Evolutionary conservation across 2,797 vertebrate species (phyloP), one percentile per base, ranked within the genome.

Genomic region (Ammospiza maritima): DNA sequence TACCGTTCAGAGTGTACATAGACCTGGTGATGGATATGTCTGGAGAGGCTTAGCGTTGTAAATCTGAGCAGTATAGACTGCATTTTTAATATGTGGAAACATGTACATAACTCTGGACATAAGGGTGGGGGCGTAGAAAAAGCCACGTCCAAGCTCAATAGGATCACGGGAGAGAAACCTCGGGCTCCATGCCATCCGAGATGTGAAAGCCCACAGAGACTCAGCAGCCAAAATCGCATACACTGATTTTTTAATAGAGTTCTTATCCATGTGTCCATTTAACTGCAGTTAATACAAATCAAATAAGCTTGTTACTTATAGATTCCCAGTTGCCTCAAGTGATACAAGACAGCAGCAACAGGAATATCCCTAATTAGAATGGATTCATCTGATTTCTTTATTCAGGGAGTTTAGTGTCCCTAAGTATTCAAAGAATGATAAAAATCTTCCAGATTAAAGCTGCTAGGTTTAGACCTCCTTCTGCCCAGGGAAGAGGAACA

Each of bases 71-170:
- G 71, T 7, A 76, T 60, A 87, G 88, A 85, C 48, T 79, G 57
- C 81, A 75, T 89, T 93, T 95, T 94, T 93, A 94, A 92, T 90
- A 82, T 17, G 82, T 90, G 53, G 92, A 93, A 94, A 77, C 76
- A 56, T 70, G 83, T 94, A 94, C 88, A 42, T 75, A 94, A 95
- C 76, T 95, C 82, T 62, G 92, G 93, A 89, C 96, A 97, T 94
- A 97, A 96, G 96, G 95, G 92, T 86, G 95, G 95, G 92, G 95
- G 95, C 89, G 95, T 93, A 94, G 79, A 91, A 95, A 94, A 96
- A 97, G 95, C 90, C 89, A 96, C 84, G 95, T 96, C 97, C 97
- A 97, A 95, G 93, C 96, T 96, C 93, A 88, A 91, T 90, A 74
- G 89, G 95, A 96, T 93, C 96, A 94, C 72, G 36, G 92, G 90